Evolutionary conservation across 2,797 vertebrate species (phyloP), one percentile per base, ranked within the genome.

Genomic region (Perodicticus potto): DNA sequence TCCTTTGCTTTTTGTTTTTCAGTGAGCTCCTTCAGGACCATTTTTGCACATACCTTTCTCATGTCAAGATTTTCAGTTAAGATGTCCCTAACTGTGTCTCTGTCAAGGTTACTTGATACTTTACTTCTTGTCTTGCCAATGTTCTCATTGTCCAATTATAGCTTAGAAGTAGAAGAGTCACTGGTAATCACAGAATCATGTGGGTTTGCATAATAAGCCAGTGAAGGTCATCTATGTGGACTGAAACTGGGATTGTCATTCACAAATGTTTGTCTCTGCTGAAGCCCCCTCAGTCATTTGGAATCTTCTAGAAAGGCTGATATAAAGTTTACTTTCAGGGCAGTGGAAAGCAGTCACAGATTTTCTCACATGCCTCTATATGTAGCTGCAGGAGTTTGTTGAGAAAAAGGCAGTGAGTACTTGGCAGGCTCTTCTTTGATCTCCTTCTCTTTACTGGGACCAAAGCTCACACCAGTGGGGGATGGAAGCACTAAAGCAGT

Each of bases 371-470:
- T 65, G 22, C 8, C 29, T 81, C n/a, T 59, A 53, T 19, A 23
- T 37, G 7, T 34, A 86, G 32, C 23, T 78, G 20, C 55, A 87
- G 65, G 80, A 45, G 49, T 43, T 89, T 34, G 65, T 84, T 40
- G 37, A 93, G 70, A 73, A 69, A 77, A 91, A 83, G 59, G 12
- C 19, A 4, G 10, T 29, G 73, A 70, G 55, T 37, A 22, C 37
- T 81, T 91, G 65, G 40, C 85, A 85, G 92, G 23, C 2, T 91
- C 55, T 65, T 83, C 93, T 97, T 97, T 97, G 91, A 96, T 96
- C 76, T 86, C 88, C 69, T 88, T 83, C 63, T 89, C 67, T 93
- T 89, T 80, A 5, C 87, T 34, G 23, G 92, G 49, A 87, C 93
- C 84, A 80, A 96, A 94, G 80, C 74, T 77, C 72, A 84, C 27